These are phyloP conservation scores for Microhierax caerulescens DNA, from an alignment of 2,797 vertebrate species.

Conservation along the genomic window DNA sequence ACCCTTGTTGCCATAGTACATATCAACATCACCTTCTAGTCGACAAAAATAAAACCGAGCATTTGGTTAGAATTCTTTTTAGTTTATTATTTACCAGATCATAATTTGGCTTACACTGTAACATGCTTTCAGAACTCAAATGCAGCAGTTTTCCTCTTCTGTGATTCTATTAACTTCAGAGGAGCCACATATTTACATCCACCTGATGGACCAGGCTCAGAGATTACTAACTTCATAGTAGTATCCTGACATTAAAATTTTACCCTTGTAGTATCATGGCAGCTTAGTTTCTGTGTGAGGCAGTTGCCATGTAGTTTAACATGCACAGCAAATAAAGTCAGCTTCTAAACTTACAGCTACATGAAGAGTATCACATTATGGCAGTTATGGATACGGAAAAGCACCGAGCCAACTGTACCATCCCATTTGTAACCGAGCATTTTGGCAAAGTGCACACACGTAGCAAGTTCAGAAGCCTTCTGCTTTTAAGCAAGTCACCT, in stretches of 20 bases:
- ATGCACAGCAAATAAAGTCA: not conserved
- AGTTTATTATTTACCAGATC: not conserved
- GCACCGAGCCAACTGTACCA: not conserved
- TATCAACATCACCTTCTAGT: not conserved
- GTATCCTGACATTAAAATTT: not conserved
- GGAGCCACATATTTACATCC: not conserved
- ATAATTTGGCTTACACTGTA: not conserved
- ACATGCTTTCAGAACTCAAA: not conserved
- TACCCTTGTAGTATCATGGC: not conserved
- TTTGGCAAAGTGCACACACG: not conserved
- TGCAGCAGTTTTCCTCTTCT: not conserved
- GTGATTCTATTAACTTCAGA: not conserved
- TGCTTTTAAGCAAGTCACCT: not conserved
- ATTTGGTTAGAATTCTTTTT: not conserved
- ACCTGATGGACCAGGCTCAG: not conserved
- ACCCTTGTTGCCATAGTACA: not conserved
- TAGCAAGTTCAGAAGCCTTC: not conserved
- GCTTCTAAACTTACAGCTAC: not conserved
- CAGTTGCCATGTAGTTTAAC: not conserved
- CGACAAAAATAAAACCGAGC: not conserved
- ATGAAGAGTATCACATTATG: not conserved
- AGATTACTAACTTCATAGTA: not conserved
- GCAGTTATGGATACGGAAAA: not conserved
- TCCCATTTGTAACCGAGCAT: not conserved
- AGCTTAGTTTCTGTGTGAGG: not conserved